Conservation (phyloP, 2,888 invertebrate genomes). For the Sthenelais limicola region DNA sequence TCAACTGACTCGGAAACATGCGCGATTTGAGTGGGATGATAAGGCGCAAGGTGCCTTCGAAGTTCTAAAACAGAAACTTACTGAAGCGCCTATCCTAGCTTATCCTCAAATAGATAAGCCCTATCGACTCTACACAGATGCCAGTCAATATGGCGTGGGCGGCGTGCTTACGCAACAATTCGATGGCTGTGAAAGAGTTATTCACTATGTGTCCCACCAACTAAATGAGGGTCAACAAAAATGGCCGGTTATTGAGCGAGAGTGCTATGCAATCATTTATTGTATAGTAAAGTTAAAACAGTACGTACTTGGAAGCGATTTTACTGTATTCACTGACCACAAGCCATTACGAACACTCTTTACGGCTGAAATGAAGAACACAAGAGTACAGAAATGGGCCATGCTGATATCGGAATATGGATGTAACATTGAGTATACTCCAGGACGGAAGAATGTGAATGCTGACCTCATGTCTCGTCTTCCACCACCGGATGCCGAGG, state of each 20-base stretch:
- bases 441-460: background rate
- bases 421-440: background rate
- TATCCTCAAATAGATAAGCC: constrained; percentile 5
- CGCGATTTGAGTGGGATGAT: constrained; percentile 6
- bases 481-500: too few species aligned
- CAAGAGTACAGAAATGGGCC: constrained; percentile 5
- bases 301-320: background rate
- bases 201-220: constrained; percentile 17
- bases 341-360: background rate
- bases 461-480: background rate
- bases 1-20: constrained; percentile 7
- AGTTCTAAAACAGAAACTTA: background rate
- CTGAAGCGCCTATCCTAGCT: background rate
- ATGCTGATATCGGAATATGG: background rate
- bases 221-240: background rate
- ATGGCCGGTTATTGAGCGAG: constrained; percentile 25
- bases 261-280: constrained; percentile 34
- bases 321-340: background rate
- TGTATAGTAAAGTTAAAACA: constrained; percentile 7
- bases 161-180: constrained; percentile 10
- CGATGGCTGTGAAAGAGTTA: constrained; percentile 15
- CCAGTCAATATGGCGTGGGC: constrained; percentile 6
- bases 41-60: constrained; percentile 23
- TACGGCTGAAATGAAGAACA: constrained; percentile 8
- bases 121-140: constrained; percentile 31